phyloP scores from a whole-genome alignment of 2,797 vertebrate genomes.

The Morus bassanus region DNA sequence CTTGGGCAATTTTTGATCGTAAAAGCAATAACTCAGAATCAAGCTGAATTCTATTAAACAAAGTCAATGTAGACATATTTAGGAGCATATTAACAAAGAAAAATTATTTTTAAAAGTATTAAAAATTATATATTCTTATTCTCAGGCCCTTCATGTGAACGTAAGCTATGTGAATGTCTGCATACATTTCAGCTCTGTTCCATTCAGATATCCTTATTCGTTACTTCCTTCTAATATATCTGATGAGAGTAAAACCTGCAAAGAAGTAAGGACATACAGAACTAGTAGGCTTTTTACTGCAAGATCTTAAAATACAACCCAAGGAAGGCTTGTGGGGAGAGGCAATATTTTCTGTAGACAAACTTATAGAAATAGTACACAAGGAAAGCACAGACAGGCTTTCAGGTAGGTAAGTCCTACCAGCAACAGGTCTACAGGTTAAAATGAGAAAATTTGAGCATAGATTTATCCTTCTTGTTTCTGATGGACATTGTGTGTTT shows the following conservation, averaged over 20 bases:
- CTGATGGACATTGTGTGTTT: not conserved
- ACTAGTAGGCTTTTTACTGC: not conserved
- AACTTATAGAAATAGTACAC: not conserved
- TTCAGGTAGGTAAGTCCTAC: not conserved
- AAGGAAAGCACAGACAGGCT: not conserved
- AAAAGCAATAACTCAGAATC: not conserved
- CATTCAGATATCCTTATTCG: not conserved
- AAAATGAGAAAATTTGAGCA: not conserved
- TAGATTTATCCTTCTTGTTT: not conserved
- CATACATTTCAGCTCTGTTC: not conserved
- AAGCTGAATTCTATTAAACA: constrained; percentile 30
- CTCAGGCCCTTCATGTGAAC: not conserved
- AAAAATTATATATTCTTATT: not conserved
- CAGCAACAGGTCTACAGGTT: not conserved
- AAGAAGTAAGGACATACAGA: not conserved
- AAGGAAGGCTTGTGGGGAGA: not conserved
- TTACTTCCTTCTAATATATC: not conserved
- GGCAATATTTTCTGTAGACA: not conserved
- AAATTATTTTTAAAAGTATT: not conserved
- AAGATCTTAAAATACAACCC: not conserved
- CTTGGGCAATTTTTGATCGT: not conserved
- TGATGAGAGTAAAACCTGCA: not conserved
- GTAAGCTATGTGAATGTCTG: not conserved
- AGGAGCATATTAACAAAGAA: not conserved
- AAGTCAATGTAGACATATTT: not conserved